Conservation (phyloP, 2,113 vertebrate genomes). For the Vanacampus margaritifer region DNA sequence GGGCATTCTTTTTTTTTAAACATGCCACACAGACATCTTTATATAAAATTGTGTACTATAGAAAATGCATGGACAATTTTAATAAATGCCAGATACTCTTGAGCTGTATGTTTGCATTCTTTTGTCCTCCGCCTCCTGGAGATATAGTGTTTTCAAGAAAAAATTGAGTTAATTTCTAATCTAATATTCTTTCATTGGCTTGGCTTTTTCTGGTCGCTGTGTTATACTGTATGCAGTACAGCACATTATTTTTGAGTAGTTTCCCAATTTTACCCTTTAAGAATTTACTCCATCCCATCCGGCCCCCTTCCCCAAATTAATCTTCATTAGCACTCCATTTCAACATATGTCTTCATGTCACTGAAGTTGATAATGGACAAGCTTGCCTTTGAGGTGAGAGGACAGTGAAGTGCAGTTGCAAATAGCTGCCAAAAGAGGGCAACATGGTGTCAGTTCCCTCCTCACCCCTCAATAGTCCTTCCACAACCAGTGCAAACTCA, state of each 20-base stretch:
- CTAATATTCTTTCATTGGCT: background rate
- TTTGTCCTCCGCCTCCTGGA: background rate
- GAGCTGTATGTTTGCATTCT: background rate
- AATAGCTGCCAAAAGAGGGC: slow-evolving; percentile 77
- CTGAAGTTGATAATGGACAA: background rate
- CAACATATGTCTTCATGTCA: background rate
- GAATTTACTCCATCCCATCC: background rate
- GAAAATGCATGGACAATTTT: background rate
- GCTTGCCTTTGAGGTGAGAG: slow-evolving; percentile 22
- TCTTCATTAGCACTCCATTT: background rate
- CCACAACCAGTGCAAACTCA: slow-evolving; percentile 8
- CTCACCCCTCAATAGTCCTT: slow-evolving; percentile 9
- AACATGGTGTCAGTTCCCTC: slow-evolving; percentile 71
- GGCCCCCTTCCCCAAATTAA: background rate
- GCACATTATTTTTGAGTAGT: background rate
- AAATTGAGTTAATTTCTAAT: background rate
- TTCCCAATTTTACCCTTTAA: background rate
- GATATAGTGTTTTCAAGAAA: too few species aligned
- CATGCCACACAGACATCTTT: background rate
- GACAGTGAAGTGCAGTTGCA: slow-evolving; percentile 60
- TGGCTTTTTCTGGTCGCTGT: background rate
- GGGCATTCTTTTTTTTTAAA: background rate
- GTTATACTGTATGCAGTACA: background rate
- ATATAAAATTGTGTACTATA: background rate
- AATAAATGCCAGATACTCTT: background rate